Evolutionary conservation across 2,888 invertebrate genomes (phyloP).

Genomic region (Dastarcus helophoroides): DNA sequence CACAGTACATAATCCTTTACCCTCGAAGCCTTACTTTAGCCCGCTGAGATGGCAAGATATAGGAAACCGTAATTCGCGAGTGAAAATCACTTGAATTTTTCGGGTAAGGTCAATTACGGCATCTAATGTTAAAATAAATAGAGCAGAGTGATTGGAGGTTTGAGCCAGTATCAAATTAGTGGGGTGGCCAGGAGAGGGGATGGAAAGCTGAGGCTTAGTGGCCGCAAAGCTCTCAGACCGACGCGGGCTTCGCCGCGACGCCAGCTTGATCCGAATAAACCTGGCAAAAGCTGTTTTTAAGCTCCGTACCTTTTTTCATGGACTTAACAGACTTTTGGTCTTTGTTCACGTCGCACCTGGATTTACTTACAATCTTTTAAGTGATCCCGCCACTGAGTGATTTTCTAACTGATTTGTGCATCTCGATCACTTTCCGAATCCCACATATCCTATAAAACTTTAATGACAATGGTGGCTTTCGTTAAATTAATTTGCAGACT

Average conservation of each 20-base stretch:
- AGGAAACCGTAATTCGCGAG: no score
- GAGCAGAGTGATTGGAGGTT: slow-evolving; percentile 32
- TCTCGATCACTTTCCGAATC: no score
- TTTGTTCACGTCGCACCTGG: slow-evolving; percentile 37
- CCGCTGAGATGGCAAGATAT: no score
- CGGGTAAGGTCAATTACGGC: slow-evolving; percentile 17
- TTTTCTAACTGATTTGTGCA: slow-evolving; percentile 35
- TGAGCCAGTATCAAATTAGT: slow-evolving; percentile 31
- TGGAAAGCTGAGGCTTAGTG: slow-evolving; percentile 34
- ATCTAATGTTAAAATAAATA: slow-evolving; percentile 37
- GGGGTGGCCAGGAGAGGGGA: slow-evolving; percentile 22
- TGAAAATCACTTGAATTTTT: no score
- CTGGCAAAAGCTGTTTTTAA: slow-evolving; percentile 38
- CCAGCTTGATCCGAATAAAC: slow-evolving; percentile 38
- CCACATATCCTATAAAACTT: no score
- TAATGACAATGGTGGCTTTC: no score
- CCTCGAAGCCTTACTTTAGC: no score
- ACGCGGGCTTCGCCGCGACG: slow-evolving; percentile 40
- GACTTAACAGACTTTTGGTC: slow-evolving; percentile 38
- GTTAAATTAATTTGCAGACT: no score
- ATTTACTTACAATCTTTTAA: slow-evolving; percentile 34
- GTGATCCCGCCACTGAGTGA: slow-evolving; percentile 31
- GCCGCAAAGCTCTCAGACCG: slow-evolving; percentile 38
- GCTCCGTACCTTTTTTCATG: slow-evolving; percentile 37
- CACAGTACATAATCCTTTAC: no score